Percentiles rank a stretch among this genome's conserved stretches.
Evolutionary conservation across 2,888 invertebrate species (phyloP).

Genomic region (Torymus texanus): DNA sequence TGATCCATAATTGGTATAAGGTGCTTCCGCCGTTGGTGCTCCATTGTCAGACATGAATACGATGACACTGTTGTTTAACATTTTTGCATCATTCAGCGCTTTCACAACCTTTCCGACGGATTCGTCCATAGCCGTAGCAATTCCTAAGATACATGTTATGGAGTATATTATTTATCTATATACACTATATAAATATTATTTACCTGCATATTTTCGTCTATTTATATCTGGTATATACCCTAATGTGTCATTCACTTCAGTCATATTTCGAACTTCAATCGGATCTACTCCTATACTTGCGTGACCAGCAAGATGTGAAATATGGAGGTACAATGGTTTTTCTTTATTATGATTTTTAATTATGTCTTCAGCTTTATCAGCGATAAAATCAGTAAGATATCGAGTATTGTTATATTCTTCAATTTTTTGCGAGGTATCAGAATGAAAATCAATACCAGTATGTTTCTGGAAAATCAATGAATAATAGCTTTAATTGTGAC

Average conservation of each 20-base stretch:
- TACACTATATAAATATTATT: conserved; percentile 21
- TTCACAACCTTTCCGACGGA: conserved; percentile 78
- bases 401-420: conserved; percentile 72
- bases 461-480: conserved; percentile 34
- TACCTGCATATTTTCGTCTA: conserved; percentile 85
- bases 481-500: too few relatives aligned
- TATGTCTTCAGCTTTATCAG: conserved; percentile 80
- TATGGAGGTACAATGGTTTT: conserved; percentile 85
- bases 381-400: conserved; percentile 85
- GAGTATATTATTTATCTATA: neutral
- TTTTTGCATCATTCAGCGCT: conserved; percentile 74
- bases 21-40: conserved; percentile 76
- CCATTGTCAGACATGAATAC: conserved; percentile 81
- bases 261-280: conserved; percentile 81
- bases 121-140: conserved; percentile 80
- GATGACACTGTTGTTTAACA: conserved; percentile 79
- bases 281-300: conserved; percentile 82
- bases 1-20: conserved; percentile 76
- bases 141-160: conserved; percentile 72
- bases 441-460: conserved; percentile 75
- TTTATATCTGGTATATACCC: conserved; percentile 82
- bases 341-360: conserved; percentile 78
- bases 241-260: conserved; percentile 82
- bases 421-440: conserved; percentile 61
- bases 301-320: conserved; percentile 89